Evolutionary conservation across 2,113 vertebrate genomes (phyloP).

Genomic region (Pholis gunnellus): DNA sequence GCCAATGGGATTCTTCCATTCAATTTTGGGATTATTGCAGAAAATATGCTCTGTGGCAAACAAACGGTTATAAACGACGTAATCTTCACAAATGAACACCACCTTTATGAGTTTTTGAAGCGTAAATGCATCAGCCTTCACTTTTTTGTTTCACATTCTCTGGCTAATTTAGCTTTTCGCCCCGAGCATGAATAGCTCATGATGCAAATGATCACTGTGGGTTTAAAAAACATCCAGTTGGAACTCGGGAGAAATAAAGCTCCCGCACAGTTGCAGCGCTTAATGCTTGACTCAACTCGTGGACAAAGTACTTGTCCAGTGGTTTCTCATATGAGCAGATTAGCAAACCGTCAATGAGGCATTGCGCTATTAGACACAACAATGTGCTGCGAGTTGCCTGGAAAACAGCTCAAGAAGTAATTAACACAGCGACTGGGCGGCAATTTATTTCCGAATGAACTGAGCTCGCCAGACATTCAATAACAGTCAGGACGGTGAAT

Average conservation of each 20-base stretch:
- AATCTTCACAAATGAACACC: no score
- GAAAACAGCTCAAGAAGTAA: conserved; percentile 64
- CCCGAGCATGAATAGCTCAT: conserved; percentile 22
- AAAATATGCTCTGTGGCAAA: no score
- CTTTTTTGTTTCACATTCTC: conserved; percentile 23
- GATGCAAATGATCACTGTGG: conserved; percentile 29
- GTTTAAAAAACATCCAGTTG: conserved; percentile 13
- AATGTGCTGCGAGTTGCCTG: conserved; percentile 44
- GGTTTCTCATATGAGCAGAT: conserved; percentile 62
- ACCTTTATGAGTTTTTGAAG: no score
- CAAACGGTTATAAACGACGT: no score
- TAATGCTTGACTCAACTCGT: conserved; percentile 61
- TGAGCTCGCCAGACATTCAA: conserved; percentile 45
- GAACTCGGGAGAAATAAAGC: conserved; percentile 1
- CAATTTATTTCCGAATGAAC: conserved; percentile 52
- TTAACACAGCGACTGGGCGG: conserved; percentile 49
- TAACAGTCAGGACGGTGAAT: conserved; percentile 34
- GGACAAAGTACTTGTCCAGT: conserved; percentile 56
- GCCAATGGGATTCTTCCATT: no score
- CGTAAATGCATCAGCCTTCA: not conserved
- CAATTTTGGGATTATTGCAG: no score
- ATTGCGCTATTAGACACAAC: conserved; percentile 54
- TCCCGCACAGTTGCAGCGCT: conserved; percentile 32
- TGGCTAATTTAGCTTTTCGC: conserved; percentile 24
- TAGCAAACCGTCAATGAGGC: conserved; percentile 71